These are phyloP conservation scores for Drosophila anomalata DNA, from an alignment of 2,888 invertebrate species.

Conservation along the genomic window DNA sequence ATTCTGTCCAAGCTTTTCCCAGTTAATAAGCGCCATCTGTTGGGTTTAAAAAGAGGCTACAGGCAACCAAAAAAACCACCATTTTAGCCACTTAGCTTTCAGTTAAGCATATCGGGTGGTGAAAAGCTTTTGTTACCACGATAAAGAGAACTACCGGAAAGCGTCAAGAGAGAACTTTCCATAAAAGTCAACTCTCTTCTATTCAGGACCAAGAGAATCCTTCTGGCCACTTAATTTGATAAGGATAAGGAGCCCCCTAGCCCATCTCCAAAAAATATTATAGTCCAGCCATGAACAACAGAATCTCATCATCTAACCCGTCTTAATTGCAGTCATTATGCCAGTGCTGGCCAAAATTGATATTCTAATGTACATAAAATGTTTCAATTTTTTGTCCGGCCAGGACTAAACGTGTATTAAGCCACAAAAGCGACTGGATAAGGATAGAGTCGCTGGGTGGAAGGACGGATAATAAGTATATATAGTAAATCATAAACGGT, in stretches of 20 bases:
- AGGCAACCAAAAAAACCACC: background rate
- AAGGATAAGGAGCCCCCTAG: conserved; percentile 54
- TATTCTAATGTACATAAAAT: conserved; percentile 58
- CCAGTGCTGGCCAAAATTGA: conserved; percentile 39
- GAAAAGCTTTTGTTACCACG: conserved; percentile 29
- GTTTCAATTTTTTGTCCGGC: conserved; percentile 49
- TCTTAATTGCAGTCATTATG: conserved; percentile 66
- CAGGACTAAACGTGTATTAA: conserved; percentile 43
- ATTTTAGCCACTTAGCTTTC: conserved; percentile 15
- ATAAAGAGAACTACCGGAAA: background rate
- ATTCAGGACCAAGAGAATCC: background rate
- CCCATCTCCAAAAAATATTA: background rate
- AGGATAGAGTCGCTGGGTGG: conserved; percentile 4
- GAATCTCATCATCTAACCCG: conserved; percentile 38
- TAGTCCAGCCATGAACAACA: background rate
- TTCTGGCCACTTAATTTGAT: conserved; percentile 40
- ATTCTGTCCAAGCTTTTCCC: background rate
- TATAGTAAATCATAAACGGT: conserved; percentile 41
- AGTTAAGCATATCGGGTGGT: conserved; percentile 9
- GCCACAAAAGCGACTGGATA: conserved; percentile 48
- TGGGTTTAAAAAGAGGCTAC: background rate
- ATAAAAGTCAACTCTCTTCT: background rate
- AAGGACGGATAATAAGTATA: conserved; percentile 49
- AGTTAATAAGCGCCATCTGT: conserved; percentile 18
- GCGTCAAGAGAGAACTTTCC: conserved; percentile 14